Conservation (phyloP, 2,113 vertebrate genomes). For the Campylorhamphus procurvoides region DNA sequence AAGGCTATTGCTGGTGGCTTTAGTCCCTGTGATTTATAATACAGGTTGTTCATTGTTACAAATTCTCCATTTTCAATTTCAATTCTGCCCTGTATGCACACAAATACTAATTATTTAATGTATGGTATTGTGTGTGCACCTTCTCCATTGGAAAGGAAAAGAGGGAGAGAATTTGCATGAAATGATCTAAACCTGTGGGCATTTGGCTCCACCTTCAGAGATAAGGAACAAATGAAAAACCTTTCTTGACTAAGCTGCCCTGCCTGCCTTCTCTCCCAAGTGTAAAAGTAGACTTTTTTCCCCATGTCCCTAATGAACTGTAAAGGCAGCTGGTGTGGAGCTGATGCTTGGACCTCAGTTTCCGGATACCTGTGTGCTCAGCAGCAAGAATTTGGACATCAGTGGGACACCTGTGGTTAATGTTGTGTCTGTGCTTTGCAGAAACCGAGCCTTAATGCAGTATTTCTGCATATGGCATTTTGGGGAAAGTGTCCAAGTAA, state of each 20-base stretch:
- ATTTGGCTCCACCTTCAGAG: slow-evolving; percentile 55
- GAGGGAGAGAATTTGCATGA: background rate
- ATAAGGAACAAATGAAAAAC: background rate
- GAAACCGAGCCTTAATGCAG: background rate
- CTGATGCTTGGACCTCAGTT: background rate
- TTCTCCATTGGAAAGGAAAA: background rate
- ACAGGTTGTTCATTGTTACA: background rate
- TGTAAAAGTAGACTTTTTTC: background rate
- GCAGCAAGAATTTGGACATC: background rate
- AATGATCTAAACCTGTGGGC: fast-evolving
- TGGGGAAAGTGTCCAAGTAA: background rate
- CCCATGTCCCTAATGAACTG: background rate
- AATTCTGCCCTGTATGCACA: background rate
- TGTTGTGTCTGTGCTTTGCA: background rate
- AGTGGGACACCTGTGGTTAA: background rate
- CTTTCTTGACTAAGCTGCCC: background rate
- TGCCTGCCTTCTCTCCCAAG: background rate
- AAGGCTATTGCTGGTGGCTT: background rate
- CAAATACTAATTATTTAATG: background rate
- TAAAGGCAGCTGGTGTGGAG: background rate
- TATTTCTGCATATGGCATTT: background rate
- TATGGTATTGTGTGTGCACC: background rate
- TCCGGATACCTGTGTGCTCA: background rate
- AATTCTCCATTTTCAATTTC: background rate
- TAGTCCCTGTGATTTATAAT: background rate